Evolutionary conservation across 2,797 vertebrate species (phyloP), one percentile per base, ranked within the genome.

Genomic region (Peromyscus attwateri): DNA sequence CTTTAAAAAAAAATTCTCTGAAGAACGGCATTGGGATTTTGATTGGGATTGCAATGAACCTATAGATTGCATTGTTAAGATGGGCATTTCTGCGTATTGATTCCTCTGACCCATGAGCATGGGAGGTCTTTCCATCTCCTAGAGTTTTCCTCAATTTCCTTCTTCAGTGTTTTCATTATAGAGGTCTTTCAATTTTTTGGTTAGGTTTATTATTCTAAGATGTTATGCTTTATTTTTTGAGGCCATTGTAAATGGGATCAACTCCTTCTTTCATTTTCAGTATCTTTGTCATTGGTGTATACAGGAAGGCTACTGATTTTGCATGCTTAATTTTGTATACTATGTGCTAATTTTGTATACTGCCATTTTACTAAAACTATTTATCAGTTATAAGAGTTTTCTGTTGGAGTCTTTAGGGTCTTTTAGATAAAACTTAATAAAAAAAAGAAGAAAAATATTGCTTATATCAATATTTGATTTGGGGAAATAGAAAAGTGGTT

Each of bases 391-490:
- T 70, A 27, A 71, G 43, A 34, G 34, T 57, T 57, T n/a, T 57
- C 52, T 25, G 34, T 49, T 87, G 49, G 49, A 55, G 34, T 2
- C 16, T 40, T 73, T 57, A 21, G 34, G 14, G 14, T 57, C 14
- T 55, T n/a, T 70, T 70, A 89, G 82, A 66, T 66, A 14, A 12
- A 91, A 94, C 64, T 34, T 19, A 89, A 88, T 62, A 52, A 77
- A 93, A 77, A 93, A 94, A n/a, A 91, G 25, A 52, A 93, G 8
- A 49, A 43, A 73, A 94, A 14, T 75, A 31, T 87, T 87, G 7
- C 81, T 91, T 84, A 62, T 83, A 57, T 83, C 79, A 73, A 71
- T 11, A 52, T 52, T 89, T 82, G 19, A 95, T 94, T 91, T 91
- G 73, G 73, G 79, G 17, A 89, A 91, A 79, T 49, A 94, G 25